Percentiles rank a stretch among this genome's conserved stretches.
Conservation (phyloP, 2,888 invertebrate genomes). For the Hyles lineata region DNA sequence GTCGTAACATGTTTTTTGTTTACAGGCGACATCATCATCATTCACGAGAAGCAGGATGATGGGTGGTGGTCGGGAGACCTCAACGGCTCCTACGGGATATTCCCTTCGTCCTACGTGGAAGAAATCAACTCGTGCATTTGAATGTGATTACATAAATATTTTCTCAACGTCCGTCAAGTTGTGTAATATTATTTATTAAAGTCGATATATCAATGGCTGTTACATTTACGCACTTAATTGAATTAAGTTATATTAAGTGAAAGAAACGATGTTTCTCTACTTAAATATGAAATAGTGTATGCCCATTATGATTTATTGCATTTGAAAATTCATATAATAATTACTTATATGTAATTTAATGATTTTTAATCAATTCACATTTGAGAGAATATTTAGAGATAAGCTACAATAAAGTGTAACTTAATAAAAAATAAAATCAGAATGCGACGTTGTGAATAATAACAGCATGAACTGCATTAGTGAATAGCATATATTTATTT, state of each 20-base stretch:
- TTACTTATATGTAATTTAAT: neutral
- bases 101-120: conserved; percentile 97
- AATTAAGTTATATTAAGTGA: conserved; percentile 8
- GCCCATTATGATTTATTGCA: neutral
- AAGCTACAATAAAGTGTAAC: conserved; percentile 10
- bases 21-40: conserved; percentile 93
- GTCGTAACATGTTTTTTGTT: conserved; percentile 31
- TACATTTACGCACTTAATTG: conserved; percentile 22
- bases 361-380: neutral
- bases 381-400: neutral
- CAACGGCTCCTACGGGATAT: conserved; percentile 93
- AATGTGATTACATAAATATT: conserved; percentile 28
- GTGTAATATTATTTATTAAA: neutral
- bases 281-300: neutral
- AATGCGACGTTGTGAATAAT: conserved; percentile 2
- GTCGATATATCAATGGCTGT: conserved; percentile 9
- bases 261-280: conserved; percentile 2
- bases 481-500: neutral
- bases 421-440: neutral
- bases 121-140: conserved; percentile 86
- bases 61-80: conserved; percentile 98
- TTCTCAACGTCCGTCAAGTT: neutral
- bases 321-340: conserved; percentile 1
- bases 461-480: neutral
- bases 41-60: conserved; percentile 95